phyloP scores from a whole-genome alignment of 1,140 invertebrate genomes.

The Portunus trituberculatus region DNA sequence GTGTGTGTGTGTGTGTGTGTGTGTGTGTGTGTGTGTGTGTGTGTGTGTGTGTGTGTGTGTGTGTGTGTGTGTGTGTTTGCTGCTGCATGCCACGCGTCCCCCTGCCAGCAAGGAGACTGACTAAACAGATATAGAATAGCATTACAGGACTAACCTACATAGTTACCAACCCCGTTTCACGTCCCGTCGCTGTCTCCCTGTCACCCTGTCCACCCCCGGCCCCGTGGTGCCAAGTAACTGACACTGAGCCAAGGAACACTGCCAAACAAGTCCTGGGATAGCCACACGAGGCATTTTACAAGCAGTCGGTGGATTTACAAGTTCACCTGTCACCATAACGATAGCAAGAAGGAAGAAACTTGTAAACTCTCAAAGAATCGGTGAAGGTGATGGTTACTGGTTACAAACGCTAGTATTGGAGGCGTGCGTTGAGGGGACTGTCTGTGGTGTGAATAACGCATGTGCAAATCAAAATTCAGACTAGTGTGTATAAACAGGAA shows the following conservation, averaged over 20 bases:
- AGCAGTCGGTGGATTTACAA: neutral
- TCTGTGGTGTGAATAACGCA: neutral
- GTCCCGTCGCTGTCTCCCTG: neutral
- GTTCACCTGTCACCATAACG: neutral
- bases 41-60: conserved; percentile 10
- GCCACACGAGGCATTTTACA: neutral
- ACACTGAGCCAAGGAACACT: neutral
- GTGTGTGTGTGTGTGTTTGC: conserved; percentile 7
- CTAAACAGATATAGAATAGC: neutral
- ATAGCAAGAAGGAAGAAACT: no score
- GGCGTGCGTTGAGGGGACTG: neutral
- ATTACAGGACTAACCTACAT: neutral
- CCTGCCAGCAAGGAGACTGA: neutral
- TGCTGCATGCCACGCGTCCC: neutral
- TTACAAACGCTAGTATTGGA: neutral
- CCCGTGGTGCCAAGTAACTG: neutral
- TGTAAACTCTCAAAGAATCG: no score
- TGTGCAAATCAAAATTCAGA: neutral
- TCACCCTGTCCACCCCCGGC: neutral
- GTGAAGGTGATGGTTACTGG: no score
- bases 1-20: neutral
- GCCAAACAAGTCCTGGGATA: neutral
- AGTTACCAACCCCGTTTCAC: neutral
- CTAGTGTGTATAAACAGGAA: no score
- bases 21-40: conserved; percentile 3